Conservation (phyloP, 2,113 vertebrate genomes). For the Microtus richardsoni region DNA sequence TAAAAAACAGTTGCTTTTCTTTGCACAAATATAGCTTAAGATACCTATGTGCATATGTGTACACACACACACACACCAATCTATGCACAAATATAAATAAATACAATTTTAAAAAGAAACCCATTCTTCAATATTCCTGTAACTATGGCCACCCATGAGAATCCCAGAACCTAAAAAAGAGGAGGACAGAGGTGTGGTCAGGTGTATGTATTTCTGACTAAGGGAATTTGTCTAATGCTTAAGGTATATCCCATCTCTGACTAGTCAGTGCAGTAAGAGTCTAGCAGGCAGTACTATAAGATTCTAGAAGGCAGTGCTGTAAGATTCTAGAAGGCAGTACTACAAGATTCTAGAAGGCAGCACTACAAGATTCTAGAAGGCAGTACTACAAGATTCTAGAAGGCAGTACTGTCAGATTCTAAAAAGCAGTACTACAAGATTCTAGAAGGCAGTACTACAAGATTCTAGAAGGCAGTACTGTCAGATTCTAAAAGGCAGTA, state of each 20-base stretch:
- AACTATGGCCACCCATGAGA: not conserved
- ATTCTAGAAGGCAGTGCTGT: not conserved
- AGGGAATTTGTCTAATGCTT: not conserved
- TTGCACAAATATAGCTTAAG: not conserved
- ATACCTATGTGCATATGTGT: no score
- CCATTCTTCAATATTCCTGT: not conserved
- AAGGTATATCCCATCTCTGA: conserved; percentile 20
- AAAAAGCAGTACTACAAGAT: not conserved
- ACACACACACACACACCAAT: not conserved
- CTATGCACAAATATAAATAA: no score
- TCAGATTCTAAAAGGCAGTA: not conserved
- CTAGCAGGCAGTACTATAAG: not conserved
- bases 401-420: not conserved
- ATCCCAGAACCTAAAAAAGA: not conserved
- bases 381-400: not conserved
- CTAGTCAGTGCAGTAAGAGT: not conserved
- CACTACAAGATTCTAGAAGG: not conserved
- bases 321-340: not conserved
- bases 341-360: not conserved
- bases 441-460: not conserved
- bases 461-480: not conserved
- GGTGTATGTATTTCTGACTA: not conserved
- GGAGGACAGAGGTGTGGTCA: not conserved
- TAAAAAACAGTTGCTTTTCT: not conserved
- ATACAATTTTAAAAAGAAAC: not conserved